Evolutionary conservation across 2,113 vertebrate species (phyloP).

Genomic region (Anoura caudifer): DNA sequence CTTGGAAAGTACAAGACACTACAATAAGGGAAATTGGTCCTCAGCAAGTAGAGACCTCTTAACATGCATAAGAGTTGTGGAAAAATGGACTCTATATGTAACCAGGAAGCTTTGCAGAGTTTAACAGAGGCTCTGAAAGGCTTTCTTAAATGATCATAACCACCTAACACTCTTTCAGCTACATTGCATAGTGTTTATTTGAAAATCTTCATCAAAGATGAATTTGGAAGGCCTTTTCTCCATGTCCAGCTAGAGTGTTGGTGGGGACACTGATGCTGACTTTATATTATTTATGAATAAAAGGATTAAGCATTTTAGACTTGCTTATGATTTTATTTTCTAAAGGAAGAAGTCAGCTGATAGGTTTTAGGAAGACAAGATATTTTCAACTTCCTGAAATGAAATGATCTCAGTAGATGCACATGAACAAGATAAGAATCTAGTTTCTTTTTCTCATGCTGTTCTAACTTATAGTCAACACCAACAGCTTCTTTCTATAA

Average conservation of each 20-base stretch:
- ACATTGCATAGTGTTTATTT: neutral
- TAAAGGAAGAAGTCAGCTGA: conserved; percentile 17
- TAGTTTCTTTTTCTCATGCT: conserved; percentile 68
- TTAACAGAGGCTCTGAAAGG: neutral
- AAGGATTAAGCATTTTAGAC: neutral
- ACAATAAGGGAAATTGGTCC: neutral
- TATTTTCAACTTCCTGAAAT: neutral
- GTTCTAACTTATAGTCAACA: conserved; percentile 37
- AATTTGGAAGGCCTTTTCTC: neutral
- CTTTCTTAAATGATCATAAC: neutral
- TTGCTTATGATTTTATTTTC: conserved; percentile 28
- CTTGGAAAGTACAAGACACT: neutral
- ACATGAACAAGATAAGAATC: conserved; percentile 66
- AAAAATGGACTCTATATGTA: neutral
- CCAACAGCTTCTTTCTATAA: conserved; percentile 38
- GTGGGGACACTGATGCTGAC: neutral
- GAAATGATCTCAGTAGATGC: conserved; percentile 11
- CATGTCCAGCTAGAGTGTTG: neutral
- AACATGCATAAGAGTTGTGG: neutral
- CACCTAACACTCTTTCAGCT: neutral
- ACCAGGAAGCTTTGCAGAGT: neutral
- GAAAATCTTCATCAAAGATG: neutral
- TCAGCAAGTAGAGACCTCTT: neutral
- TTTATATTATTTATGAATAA: neutral
- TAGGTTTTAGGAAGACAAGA: neutral